phyloP scores from a whole-genome alignment of 2,113 vertebrate genomes.

The Scophthalmus maximus region DNA sequence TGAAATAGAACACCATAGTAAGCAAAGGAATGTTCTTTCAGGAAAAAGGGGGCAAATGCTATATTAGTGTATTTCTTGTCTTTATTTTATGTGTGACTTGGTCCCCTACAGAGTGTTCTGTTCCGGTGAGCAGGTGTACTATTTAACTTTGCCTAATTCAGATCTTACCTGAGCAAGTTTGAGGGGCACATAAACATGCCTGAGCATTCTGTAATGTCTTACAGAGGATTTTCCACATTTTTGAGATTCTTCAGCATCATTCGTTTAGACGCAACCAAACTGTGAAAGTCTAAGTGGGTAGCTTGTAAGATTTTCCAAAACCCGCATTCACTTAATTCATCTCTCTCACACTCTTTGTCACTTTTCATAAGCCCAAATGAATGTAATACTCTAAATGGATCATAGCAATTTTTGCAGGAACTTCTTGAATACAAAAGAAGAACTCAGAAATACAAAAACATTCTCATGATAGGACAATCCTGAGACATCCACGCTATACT shows the following conservation, averaged over 20 bases:
- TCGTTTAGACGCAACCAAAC: no score
- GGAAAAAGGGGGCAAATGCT: constrained; percentile 6
- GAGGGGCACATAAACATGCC: not conserved
- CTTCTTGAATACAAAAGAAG: no score
- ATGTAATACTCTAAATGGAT: no score
- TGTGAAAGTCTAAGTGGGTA: no score
- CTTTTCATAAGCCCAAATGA: no score
- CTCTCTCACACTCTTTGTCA: no score
- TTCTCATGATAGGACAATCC: no score
- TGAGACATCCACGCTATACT: no score
- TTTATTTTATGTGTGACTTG: not conserved
- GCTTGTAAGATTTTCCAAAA: constrained; percentile 1
- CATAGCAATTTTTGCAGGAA: no score
- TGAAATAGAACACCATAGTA: constrained; percentile 45
- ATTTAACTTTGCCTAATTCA: constrained; percentile 4
- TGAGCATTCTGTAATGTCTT: not conserved
- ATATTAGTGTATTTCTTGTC: not conserved
- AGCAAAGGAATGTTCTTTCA: constrained; percentile 21
- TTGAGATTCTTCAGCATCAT: no score
- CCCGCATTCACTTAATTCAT: not conserved
- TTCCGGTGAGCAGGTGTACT: not conserved
- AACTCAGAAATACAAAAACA: no score
- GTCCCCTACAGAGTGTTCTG: not conserved
- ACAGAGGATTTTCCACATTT: not conserved
- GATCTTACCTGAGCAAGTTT: not conserved